These are phyloP conservation scores for Indri indri DNA, from an alignment of 2,113 vertebrate species.

Conservation along the genomic window DNA sequence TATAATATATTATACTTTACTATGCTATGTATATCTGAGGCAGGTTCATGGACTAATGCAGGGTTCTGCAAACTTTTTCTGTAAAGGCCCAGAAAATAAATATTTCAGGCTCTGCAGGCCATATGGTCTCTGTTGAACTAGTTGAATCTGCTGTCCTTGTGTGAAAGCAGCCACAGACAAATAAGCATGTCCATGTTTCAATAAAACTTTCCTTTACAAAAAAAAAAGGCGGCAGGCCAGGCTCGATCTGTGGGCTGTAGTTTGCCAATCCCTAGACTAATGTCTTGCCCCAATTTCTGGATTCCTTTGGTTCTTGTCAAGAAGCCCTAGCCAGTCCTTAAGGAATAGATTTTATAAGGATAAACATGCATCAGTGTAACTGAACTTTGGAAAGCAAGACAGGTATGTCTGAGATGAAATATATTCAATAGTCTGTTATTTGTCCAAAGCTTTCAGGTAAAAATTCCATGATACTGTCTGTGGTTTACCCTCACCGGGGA, in stretches of 20 bases:
- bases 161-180: background rate
- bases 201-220: background rate
- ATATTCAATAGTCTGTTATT: background rate
- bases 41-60: background rate
- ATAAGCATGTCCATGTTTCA: background rate
- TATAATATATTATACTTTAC: background rate
- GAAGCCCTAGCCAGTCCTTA: background rate
- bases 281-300: background rate
- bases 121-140: background rate
- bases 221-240: background rate
- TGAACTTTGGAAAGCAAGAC: background rate
- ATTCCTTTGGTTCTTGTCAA: background rate
- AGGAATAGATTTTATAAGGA: background rate
- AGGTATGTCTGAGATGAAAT: background rate
- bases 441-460: slow-evolving; percentile 4
- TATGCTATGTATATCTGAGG: background rate
- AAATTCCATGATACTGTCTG: background rate
- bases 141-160: background rate
- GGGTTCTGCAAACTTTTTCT: background rate
- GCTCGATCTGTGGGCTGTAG: background rate
- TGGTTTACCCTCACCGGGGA: background rate
- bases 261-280: background rate
- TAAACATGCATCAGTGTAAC: background rate
- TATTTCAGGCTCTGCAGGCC: background rate
- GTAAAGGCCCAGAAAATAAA: background rate